phyloP scores from a whole-genome alignment of 2,888 invertebrate species.

The Drosophila formosana region DNA sequence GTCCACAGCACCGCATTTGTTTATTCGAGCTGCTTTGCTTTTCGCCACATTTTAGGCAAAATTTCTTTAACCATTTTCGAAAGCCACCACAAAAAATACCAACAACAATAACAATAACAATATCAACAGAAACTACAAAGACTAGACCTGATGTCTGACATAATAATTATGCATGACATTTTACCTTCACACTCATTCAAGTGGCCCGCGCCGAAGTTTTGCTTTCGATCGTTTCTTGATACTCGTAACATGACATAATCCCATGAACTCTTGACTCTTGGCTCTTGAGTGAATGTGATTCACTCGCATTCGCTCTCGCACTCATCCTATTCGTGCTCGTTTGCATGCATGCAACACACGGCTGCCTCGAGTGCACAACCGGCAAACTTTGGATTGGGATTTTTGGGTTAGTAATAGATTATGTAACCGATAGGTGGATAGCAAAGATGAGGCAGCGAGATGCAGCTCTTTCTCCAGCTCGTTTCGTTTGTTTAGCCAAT shows the following conservation, averaged over 20 bases:
- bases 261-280: constrained; percentile 39
- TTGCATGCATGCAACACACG: constrained; percentile 5
- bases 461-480: constrained; percentile 29
- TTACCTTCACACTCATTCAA: constrained; percentile 62
- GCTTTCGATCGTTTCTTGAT: constrained; percentile 38
- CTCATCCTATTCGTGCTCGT: not conserved
- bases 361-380: constrained; percentile 53
- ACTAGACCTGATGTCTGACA: constrained; percentile 62
- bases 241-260: constrained; percentile 60
- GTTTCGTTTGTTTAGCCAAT: constrained; percentile 55
- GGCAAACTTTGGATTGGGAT: constrained; percentile 56
- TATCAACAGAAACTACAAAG: constrained; percentile 13
- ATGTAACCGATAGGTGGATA: constrained; percentile 47
- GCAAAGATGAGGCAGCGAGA: not conserved
- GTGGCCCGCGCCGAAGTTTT: constrained; percentile 31
- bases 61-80: constrained; percentile 62
- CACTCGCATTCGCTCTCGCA: constrained; percentile 2
- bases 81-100: constrained; percentile 43
- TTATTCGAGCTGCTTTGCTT: constrained; percentile 30
- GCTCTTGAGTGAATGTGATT: constrained; percentile 9
- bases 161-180: constrained; percentile 74
- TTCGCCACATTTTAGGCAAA: constrained; percentile 36
- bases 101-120: constrained; percentile 19
- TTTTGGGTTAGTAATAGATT: constrained; percentile 61
- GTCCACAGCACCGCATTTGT: constrained; percentile 8